Conservation (phyloP, 2,113 vertebrate species). For the Centropus unirufus region DNA sequence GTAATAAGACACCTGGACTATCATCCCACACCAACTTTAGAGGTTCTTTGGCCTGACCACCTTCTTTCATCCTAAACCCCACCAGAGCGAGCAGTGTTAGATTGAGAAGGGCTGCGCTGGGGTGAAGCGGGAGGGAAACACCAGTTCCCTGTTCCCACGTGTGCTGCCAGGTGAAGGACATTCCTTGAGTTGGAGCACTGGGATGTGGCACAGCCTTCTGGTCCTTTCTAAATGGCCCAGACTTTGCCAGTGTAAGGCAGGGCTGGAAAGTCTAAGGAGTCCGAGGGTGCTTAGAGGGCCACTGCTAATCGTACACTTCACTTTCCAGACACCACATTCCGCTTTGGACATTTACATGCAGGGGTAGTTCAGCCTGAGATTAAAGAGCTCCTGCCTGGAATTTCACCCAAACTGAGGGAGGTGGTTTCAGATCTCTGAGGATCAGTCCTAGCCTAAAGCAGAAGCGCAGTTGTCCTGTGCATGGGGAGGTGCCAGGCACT, state of each 20-base stretch:
- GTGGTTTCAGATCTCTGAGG: neutral
- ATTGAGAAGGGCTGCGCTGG: neutral
- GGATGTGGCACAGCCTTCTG: neutral
- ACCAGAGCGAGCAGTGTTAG: accelerated
- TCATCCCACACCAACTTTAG: neutral
- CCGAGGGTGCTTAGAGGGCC: neutral
- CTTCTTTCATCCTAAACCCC: neutral
- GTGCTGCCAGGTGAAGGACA: neutral
- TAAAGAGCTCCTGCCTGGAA: neutral
- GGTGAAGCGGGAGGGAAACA: neutral
- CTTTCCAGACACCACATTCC: neutral
- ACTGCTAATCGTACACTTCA: neutral
- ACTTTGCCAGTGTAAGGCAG: neutral
- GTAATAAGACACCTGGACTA: neutral
- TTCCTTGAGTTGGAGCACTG: neutral
- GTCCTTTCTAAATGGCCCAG: neutral
- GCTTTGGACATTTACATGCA: neutral
- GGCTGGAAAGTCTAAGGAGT: neutral
- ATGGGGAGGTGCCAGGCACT: neutral
- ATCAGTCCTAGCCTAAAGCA: neutral
- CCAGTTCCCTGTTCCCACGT: neutral
- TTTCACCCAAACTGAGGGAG: neutral
- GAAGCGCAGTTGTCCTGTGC: neutral
- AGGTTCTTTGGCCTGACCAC: neutral
- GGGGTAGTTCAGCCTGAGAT: neutral